These are phyloP conservation scores for Agriopis aurantiaria DNA, from an alignment of 2,888 invertebrate species.

Conservation along the genomic window DNA sequence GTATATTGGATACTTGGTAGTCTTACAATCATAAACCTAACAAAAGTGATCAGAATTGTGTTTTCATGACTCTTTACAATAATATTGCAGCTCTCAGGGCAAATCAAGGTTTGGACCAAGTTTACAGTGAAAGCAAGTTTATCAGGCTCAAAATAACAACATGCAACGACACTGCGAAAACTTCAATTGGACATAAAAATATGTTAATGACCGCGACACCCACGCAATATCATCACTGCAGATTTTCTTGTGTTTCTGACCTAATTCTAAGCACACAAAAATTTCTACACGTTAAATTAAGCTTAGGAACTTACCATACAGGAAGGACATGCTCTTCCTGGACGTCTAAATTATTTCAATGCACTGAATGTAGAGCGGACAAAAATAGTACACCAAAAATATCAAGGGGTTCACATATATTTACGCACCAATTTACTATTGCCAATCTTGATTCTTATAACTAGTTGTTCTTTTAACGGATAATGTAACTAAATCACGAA, in stretches of 20 bases:
- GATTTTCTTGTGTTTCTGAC: constrained; percentile 42
- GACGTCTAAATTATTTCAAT: constrained; percentile 82
- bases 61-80: no score
- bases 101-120: no score
- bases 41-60: no score
- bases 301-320: constrained; percentile 70
- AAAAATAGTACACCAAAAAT: constrained; percentile 85
- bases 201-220: constrained; percentile 65
- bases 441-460: constrained; percentile 21
- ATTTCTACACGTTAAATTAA: constrained; percentile 40
- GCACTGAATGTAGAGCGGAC: constrained; percentile 83
- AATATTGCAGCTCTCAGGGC: no score
- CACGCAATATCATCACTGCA: constrained; percentile 54
- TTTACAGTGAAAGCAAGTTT: constrained; percentile 27
- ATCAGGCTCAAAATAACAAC: constrained; percentile 24
- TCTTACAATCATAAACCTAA: no score
- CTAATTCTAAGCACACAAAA: constrained; percentile 46
- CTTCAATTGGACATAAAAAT: constrained; percentile 57
- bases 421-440: constrained; percentile 39
- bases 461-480: constrained; percentile 5
- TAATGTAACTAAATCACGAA: constrained; percentile 20
- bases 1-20: no score
- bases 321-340: constrained; percentile 81
- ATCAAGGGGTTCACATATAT: constrained; percentile 59
- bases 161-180: constrained; percentile 38